Evolutionary conservation across 2,888 invertebrate species (phyloP).

Genomic region (Pimpla rufipes): DNA sequence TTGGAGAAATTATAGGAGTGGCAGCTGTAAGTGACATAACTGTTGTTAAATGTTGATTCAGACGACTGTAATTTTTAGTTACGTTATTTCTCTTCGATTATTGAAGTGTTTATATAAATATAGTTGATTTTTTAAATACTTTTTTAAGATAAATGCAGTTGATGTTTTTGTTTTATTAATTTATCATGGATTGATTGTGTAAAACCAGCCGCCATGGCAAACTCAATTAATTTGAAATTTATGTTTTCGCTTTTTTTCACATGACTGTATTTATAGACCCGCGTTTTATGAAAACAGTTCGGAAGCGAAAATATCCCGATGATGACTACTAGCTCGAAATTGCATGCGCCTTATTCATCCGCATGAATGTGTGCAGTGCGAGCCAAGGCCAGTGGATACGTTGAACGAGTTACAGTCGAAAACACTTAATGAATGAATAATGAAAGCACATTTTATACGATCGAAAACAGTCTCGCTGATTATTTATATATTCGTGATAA

Average conservation of each 20-base stretch:
- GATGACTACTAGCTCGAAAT: background rate
- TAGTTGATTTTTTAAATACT: too few species aligned
- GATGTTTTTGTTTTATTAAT: too few species aligned
- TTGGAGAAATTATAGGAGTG: background rate
- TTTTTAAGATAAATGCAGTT: too few species aligned
- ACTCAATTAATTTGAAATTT: background rate
- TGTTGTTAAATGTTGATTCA: too few species aligned
- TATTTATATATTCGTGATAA: constrained; percentile 16
- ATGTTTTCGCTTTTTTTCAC: background rate
- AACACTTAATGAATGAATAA: constrained; percentile 7
- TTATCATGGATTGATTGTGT: too few species aligned
- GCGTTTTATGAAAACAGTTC: background rate
- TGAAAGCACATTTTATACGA: background rate
- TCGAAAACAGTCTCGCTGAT: background rate
- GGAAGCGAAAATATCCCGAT: background rate
- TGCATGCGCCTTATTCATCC: background rate
- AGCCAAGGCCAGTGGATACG: background rate
- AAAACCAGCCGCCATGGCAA: background rate
- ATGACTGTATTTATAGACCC: background rate
- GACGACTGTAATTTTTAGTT: too few species aligned
- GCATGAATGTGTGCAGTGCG: background rate
- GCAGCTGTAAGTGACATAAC: too few species aligned
- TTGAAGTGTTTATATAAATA: too few species aligned
- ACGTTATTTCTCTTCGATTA: too few species aligned
- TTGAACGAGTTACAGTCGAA: background rate